Evolutionary conservation across 2,113 vertebrate species (phyloP).

Genomic region (Hyla sarda): DNA sequence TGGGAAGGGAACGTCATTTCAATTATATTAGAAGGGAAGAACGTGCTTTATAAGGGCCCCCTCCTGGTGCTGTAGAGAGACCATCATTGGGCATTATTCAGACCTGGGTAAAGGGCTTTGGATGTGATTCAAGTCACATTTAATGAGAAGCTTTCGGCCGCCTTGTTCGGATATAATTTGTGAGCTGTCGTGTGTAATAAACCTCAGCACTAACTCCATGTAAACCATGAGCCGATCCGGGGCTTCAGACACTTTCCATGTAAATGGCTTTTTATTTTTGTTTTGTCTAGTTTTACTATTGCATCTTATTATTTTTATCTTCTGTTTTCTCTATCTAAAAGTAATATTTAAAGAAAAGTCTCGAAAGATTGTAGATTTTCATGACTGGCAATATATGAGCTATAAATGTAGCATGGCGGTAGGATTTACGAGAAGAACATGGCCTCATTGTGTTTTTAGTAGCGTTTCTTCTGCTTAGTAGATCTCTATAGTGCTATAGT

Average conservation of each 20-base stretch:
- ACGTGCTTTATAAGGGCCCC: neutral
- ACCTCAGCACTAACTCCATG: neutral
- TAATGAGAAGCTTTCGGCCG: neutral
- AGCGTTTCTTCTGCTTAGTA: neutral
- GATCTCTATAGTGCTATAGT: neutral
- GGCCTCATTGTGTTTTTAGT: neutral
- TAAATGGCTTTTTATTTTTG: neutral
- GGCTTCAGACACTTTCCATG: neutral
- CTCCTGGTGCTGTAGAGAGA: neutral
- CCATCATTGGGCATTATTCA: constrained; percentile 1
- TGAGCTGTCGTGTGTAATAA: constrained; percentile 40
- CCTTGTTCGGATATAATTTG: constrained; percentile 43
- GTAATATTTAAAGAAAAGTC: neutral
- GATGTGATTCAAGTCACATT: constrained; percentile 12
- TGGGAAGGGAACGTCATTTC: neutral
- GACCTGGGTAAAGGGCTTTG: constrained; percentile 9
- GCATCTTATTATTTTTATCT: constrained; percentile 11
- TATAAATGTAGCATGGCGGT: neutral
- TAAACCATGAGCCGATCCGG: constrained; percentile 9
- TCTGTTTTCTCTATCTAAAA: neutral
- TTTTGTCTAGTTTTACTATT: neutral
- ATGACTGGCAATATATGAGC: neutral
- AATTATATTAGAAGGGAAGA: neutral
- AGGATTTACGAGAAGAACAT: neutral
- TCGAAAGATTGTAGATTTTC: neutral